Evolutionary conservation across 35 echinoderm and acorn worm species (phyloP).

Genomic region (Heliocidaris erythrogramma): DNA sequence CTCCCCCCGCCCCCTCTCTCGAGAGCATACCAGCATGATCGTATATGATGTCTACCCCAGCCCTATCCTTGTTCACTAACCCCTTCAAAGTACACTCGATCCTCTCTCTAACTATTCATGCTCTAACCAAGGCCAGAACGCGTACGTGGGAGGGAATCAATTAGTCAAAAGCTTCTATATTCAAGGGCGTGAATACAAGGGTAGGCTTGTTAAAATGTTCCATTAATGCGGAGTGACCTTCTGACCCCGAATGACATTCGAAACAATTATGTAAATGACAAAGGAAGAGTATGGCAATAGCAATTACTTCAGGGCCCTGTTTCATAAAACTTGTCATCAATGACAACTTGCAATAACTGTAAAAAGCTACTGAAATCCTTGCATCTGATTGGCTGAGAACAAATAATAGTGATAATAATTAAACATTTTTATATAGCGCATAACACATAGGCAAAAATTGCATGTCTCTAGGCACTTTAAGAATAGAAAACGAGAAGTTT

Average conservation of each 20-base stretch:
- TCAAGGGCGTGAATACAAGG: not conserved
- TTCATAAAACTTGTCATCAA: too few relatives aligned
- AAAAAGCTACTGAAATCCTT: too few relatives aligned
- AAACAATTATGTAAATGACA: not conserved
- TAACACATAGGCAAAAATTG: too few relatives aligned
- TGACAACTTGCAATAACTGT: too few relatives aligned
- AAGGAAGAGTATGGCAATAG: too few relatives aligned
- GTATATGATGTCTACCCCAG: not conserved
- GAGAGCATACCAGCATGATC: not conserved
- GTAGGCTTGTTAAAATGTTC: not conserved
- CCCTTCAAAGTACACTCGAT: not conserved
- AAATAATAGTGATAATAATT: too few relatives aligned
- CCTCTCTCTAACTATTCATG: not conserved
- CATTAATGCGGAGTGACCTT: not conserved
- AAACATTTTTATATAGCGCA: too few relatives aligned
- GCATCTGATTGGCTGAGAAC: too few relatives aligned
- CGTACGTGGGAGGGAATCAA: not conserved
- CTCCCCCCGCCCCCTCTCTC: not conserved
- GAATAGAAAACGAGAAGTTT: too few relatives aligned
- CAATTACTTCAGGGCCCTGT: too few relatives aligned
- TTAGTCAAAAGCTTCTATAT: not conserved
- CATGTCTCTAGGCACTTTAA: too few relatives aligned
- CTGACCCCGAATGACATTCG: not conserved
- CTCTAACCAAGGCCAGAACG: not conserved
- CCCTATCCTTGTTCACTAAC: not conserved